Evolutionary conservation across 1,140 invertebrate genomes (phyloP).

Genomic region (Meteorus sp.): DNA sequence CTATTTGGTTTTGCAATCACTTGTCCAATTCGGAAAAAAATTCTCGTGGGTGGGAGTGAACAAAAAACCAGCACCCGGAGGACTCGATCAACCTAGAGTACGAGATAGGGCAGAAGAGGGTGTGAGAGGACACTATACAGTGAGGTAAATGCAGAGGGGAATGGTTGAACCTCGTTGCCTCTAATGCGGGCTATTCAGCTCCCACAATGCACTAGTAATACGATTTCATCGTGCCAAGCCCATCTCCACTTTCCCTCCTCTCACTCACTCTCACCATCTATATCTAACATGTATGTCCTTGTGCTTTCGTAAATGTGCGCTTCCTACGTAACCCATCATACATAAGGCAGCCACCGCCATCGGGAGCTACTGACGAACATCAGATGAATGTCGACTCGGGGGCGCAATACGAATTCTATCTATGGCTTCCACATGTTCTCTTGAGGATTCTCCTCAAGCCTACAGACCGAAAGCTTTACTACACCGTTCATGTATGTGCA

Average conservation of each 20-base stretch:
- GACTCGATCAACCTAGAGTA: not conserved
- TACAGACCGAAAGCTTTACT: not conserved
- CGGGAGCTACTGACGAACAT: not conserved
- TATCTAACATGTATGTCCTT: too few species aligned
- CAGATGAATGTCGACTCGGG: not conserved
- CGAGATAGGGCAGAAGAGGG: not conserved
- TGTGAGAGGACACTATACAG: conserved; percentile 8
- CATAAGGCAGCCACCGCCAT: not conserved
- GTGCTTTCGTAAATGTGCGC: not conserved
- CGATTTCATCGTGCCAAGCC: conserved; percentile 43
- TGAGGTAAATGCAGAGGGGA: conserved; percentile 22
- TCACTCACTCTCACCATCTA: not conserved
- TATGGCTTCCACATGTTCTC: conserved; percentile 15
- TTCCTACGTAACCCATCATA: not conserved
- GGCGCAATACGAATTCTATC: conserved; percentile 7
- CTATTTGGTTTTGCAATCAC: too few species aligned
- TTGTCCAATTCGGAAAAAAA: not conserved
- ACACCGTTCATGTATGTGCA: too few species aligned
- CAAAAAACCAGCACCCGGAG: too few species aligned
- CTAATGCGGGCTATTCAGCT: conserved; percentile 56
- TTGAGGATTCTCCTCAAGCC: conserved; percentile 10
- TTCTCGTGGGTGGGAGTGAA: not conserved
- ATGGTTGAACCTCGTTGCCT: conserved; percentile 50
- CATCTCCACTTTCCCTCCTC: not conserved
- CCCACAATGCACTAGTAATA: conserved; percentile 57